These are phyloP conservation scores for Melanocharis versteri DNA, from an alignment of 2,113 vertebrate species.

Conservation along the genomic window DNA sequence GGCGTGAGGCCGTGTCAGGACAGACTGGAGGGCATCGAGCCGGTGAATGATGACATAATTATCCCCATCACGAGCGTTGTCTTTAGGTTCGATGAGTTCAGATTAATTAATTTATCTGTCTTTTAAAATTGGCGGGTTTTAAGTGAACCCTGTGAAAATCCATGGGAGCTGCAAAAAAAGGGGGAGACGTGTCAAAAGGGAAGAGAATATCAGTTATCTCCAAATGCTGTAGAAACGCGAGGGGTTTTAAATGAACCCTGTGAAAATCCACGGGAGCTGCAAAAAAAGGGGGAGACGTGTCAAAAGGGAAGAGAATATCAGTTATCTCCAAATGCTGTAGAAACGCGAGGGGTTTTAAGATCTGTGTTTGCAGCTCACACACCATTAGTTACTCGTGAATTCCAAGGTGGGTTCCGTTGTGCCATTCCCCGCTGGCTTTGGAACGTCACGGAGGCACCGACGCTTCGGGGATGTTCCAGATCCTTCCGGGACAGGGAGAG, in stretches of 20 bases:
- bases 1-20: not conserved
- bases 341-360: rapidly evolving
- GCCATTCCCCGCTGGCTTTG: not conserved
- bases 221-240: rapidly evolving
- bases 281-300: not conserved
- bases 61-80: not conserved
- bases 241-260: not conserved
- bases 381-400: not conserved
- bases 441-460: not conserved
- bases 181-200: not conserved
- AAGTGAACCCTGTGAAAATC: not conserved
- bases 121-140: not conserved
- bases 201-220: not conserved
- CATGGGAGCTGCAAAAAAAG: rapidly evolving
- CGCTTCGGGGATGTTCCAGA: not conserved
- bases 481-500: not conserved
- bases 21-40: not conserved
- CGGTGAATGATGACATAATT: not conserved
- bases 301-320: not conserved
- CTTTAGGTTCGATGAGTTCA: not conserved
- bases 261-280: rapidly evolving
- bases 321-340: not conserved
- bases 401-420: not conserved
- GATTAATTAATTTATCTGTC: not conserved
- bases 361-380: too few species aligned